phyloP scores from a whole-genome alignment of 2,113 vertebrate genomes.

The Cynopterus brachyotis region DNA sequence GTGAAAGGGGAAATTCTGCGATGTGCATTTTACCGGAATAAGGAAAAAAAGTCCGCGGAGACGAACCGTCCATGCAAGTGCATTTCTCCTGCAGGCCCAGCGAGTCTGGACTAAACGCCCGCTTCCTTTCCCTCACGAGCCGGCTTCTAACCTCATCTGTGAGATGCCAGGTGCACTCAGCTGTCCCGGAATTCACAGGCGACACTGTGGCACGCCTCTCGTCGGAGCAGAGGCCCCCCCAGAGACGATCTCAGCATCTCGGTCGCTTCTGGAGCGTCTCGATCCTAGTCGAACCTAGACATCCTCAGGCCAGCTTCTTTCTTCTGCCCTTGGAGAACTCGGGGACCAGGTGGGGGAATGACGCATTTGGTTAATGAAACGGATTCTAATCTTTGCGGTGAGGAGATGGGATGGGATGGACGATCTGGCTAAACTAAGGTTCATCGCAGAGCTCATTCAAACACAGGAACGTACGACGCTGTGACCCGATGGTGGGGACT shows the following conservation, averaged over 20 bases:
- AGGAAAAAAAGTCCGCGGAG: background rate
- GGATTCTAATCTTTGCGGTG: background rate
- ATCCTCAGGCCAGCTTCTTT: background rate
- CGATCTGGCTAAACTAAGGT: background rate
- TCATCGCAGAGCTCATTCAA: background rate
- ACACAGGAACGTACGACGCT: background rate
- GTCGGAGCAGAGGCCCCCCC: background rate
- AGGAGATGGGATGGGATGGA: background rate
- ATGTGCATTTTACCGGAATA: background rate
- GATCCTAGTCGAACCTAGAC: background rate
- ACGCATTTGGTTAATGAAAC: background rate
- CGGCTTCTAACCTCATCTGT: background rate
- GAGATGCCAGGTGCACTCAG: background rate
- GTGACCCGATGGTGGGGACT: rapidly evolving
- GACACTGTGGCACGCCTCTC: background rate
- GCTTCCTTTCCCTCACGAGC: background rate
- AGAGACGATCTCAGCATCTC: background rate
- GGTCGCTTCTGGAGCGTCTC: background rate
- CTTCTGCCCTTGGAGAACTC: background rate
- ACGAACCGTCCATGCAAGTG: background rate
- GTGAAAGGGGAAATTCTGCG: background rate
- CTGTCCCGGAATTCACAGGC: background rate
- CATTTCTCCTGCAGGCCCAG: background rate
- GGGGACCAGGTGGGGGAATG: background rate
- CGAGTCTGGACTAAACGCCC: background rate